Evolutionary conservation across 1,140 invertebrate genomes (phyloP).

Genomic region (Palaemon carinicauda): DNA sequence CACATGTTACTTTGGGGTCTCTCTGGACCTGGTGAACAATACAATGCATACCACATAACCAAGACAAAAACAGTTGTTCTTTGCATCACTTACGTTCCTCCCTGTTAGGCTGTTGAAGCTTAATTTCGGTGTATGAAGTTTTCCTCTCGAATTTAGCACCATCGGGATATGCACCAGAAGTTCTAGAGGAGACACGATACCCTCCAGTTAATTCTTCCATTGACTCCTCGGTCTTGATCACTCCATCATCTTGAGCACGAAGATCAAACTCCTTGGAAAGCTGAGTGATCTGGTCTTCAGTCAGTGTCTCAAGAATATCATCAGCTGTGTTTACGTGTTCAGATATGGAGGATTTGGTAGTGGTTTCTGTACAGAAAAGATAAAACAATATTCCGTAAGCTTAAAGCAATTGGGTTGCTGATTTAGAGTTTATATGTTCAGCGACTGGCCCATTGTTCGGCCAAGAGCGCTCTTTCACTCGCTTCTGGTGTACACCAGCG

Average conservation of each 20-base stretch:
- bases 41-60: not conserved
- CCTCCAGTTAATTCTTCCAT: conserved; percentile 17
- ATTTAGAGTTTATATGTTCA: too few species aligned
- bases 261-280: conserved; percentile 55
- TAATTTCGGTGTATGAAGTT: conserved; percentile 59
- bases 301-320: conserved; percentile 49
- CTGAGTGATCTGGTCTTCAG: conserved; percentile 49
- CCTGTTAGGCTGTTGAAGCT: conserved; percentile 32
- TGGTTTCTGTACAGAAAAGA: too few species aligned
- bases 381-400: too few species aligned
- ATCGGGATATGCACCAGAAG: not conserved
- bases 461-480: too few species aligned
- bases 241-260: conserved; percentile 48
- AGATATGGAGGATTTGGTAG: too few species aligned
- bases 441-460: too few species aligned
- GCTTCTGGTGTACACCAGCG: too few species aligned
- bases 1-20: not conserved
- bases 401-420: too few species aligned
- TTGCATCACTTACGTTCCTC: conserved; percentile 9
- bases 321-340: not conserved
- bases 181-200: conserved; percentile 3
- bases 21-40: not conserved
- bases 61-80: not conserved
- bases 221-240: conserved; percentile 39
- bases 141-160: conserved; percentile 48